Percentiles rank a stretch among this genome's conserved stretches.
These are phyloP conservation scores for Odontothrips loti DNA, from an alignment of 2,888 invertebrate species.

Conservation along the genomic window DNA sequence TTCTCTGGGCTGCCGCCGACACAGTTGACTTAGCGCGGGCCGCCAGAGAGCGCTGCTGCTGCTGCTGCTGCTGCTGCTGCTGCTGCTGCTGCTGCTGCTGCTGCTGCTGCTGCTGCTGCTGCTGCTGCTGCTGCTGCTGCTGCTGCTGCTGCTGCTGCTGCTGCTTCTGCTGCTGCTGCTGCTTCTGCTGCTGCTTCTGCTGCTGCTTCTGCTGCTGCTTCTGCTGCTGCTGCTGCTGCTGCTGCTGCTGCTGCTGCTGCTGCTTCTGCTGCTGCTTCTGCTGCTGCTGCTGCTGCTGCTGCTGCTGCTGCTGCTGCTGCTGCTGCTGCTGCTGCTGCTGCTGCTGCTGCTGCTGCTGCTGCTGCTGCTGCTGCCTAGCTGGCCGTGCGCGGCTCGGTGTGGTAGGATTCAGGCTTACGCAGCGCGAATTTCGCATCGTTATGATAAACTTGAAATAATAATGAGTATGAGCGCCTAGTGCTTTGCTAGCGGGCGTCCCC, in stretches of 20 bases:
- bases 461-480: neutral
- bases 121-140: neutral
- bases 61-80: neutral
- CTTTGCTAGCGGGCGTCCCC: neutral
- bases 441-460: slow-evolving; percentile 11
- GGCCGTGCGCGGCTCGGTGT: too few species aligned
- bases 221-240: neutral
- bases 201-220: neutral
- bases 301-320: neutral
- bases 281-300: neutral
- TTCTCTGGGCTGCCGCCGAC: neutral
- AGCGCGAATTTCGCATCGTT: neutral
- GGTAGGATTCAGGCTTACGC: neutral
- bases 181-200: neutral
- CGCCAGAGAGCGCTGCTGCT: neutral
- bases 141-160: neutral
- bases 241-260: neutral
- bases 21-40: slow-evolving; percentile 8
- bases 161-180: neutral
- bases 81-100: neutral
- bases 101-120: neutral
- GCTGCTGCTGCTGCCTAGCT: neutral
- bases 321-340: neutral
- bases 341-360: neutral
- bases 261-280: too few species aligned